Conservation (phyloP, 2,113 vertebrate genomes). For the Notiomystis cincta region DNA sequence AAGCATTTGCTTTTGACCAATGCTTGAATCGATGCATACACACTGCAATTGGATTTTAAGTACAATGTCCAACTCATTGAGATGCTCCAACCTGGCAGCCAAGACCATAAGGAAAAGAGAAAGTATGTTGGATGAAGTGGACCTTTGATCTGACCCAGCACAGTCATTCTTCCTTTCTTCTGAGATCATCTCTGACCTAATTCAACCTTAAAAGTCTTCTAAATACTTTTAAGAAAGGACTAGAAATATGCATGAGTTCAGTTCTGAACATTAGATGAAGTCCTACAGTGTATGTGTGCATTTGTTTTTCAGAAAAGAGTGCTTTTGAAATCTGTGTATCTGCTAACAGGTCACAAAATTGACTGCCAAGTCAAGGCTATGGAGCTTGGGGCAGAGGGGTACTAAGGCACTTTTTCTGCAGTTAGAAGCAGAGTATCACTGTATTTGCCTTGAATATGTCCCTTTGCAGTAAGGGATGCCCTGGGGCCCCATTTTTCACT, state of each 20-base stretch:
- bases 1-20: not conserved
- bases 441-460: not conserved
- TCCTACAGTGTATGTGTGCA: not conserved
- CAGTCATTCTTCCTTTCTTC: not conserved
- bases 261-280: not conserved
- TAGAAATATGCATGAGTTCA: not conserved
- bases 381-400: not conserved
- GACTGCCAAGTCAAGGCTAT: not conserved
- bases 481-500: not conserved
- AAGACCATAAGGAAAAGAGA: not conserved
- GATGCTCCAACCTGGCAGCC: not conserved
- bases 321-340: not conserved
- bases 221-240: not conserved
- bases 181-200: not conserved
- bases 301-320: not conserved
- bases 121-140: not conserved
- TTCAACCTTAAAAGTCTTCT: not conserved
- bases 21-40: not conserved
- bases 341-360: not conserved
- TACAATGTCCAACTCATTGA: not conserved
- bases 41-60: not conserved
- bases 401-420: not conserved
- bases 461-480: not conserved
- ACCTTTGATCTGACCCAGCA: not conserved
- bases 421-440: not conserved